These are phyloP conservation scores for Lophotriccus pileatus DNA, from an alignment of 2,797 vertebrate species.

Conservation along the genomic window DNA sequence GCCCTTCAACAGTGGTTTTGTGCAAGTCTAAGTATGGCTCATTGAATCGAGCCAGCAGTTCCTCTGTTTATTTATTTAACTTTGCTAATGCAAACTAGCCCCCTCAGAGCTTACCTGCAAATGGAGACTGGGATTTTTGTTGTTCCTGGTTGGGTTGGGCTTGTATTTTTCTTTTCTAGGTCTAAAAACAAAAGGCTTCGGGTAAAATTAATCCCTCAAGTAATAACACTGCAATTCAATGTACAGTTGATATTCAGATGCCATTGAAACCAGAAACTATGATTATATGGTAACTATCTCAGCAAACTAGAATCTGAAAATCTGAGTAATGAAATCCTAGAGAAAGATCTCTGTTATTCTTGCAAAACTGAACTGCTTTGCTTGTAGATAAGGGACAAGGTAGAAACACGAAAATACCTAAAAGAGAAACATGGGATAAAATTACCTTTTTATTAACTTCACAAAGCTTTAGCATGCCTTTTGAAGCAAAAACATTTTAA, in stretches of 20 bases:
- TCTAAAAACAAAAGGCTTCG: neutral
- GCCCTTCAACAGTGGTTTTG: neutral
- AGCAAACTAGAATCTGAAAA: neutral
- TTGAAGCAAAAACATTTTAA: neutral
- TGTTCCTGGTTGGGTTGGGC: neutral
- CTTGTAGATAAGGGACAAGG: neutral
- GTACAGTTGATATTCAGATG: neutral
- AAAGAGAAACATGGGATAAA: neutral
- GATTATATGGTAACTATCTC: neutral
- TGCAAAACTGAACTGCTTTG: neutral
- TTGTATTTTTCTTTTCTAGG: neutral
- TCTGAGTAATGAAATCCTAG: neutral
- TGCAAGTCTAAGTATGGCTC: neutral
- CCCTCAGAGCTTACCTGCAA: neutral
- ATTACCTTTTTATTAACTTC: neutral
- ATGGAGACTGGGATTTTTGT: neutral
- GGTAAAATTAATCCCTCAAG: neutral
- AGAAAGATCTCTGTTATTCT: neutral
- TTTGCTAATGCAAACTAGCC: neutral
- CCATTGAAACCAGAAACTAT: neutral
- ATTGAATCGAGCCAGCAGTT: neutral
- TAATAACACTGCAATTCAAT: neutral
- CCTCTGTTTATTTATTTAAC: conserved; percentile 34
- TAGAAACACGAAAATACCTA: neutral
- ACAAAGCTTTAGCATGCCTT: neutral